Conservation (phyloP, 1,140 invertebrate species). For the Drosophila navojoa region DNA sequence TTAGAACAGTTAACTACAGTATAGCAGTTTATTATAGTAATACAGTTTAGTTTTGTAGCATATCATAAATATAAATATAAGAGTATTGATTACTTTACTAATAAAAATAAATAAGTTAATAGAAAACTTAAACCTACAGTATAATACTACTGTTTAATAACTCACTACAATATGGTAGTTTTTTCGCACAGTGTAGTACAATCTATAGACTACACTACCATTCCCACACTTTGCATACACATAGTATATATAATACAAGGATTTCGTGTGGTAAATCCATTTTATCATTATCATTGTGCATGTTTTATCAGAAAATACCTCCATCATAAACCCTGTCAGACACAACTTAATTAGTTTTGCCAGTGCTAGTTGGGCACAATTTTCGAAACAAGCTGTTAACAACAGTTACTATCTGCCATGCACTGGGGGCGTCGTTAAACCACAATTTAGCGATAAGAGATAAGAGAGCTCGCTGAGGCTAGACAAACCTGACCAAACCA, state of each 20-base stretch:
- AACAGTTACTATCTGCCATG: slow-evolving; percentile 21
- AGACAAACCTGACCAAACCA: background rate
- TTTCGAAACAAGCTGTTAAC: slow-evolving; percentile 44
- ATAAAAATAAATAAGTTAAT: no score
- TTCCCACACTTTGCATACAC: background rate
- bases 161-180: background rate
- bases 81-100: no score
- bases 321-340: slow-evolving; percentile 31
- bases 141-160: background rate
- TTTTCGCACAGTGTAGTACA: background rate
- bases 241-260: background rate
- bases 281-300: slow-evolving; percentile 20
- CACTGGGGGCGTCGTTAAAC: slow-evolving; percentile 26
- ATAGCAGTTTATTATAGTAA: background rate
- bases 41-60: background rate
- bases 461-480: background rate
- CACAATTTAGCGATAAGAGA: slow-evolving; percentile 27
- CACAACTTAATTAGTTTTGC: slow-evolving; percentile 31
- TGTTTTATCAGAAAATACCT: slow-evolving; percentile 3
- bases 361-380: background rate
- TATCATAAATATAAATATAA: no score
- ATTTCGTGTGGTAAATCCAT: background rate
- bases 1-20: background rate
- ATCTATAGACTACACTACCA: background rate
- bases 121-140: no score